phyloP scores from a whole-genome alignment of 2,113 vertebrate species.

The Crotophaga sulcirostris region DNA sequence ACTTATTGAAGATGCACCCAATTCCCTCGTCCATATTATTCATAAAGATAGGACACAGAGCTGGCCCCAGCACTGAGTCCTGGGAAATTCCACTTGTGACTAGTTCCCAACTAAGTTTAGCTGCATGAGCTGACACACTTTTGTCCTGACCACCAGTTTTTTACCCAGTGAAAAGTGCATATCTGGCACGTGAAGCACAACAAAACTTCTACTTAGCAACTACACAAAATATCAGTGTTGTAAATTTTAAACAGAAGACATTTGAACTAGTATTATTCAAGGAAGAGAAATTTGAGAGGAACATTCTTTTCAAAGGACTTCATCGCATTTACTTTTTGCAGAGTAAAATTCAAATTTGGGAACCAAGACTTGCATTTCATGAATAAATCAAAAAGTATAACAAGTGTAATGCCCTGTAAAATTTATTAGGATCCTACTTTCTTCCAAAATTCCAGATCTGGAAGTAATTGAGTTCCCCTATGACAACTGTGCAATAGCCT shows the following conservation, averaged over 20 bases:
- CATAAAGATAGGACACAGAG: neutral
- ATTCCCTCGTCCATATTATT: neutral
- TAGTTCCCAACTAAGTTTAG: accelerated
- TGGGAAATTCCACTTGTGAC: too few species aligned
- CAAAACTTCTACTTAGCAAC: neutral
- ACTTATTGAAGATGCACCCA: neutral
- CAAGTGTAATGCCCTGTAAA: neutral
- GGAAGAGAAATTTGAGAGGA: neutral
- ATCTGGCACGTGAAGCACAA: neutral
- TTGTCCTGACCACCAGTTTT: accelerated
- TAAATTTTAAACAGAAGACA: neutral
- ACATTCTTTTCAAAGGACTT: neutral
- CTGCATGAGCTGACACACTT: neutral
- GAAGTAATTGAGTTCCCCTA: neutral
- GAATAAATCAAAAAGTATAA: neutral
- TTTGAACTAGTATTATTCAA: neutral
- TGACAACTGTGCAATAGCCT: neutral
- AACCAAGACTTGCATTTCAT: neutral
- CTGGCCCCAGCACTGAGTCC: too few species aligned
- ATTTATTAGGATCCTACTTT: neutral
- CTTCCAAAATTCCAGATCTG: neutral
- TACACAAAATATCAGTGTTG: neutral
- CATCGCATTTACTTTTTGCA: neutral
- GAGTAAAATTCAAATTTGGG: neutral
- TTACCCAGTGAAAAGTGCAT: neutral